These are phyloP conservation scores for Florisuga fusca DNA, from an alignment of 2,797 vertebrate genomes.

Conservation along the genomic window DNA sequence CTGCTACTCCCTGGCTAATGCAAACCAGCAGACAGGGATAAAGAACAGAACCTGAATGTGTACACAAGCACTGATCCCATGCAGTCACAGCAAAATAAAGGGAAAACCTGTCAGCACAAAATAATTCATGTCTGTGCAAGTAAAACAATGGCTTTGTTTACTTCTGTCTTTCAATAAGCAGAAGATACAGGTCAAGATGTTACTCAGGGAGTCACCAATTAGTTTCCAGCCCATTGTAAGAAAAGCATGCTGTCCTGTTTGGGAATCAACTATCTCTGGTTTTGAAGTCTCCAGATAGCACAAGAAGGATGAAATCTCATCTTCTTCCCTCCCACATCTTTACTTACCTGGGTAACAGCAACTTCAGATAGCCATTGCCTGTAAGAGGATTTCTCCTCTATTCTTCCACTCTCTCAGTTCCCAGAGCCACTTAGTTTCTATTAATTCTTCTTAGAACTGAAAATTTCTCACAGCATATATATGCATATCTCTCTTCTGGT, in stretches of 20 bases:
- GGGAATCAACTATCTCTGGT: background rate
- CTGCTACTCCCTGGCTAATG: background rate
- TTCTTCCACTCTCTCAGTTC: background rate
- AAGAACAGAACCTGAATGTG: background rate
- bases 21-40: background rate
- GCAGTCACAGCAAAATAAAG: background rate
- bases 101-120: background rate
- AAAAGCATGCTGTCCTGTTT: background rate
- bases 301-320: background rate
- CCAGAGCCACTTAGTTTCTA: background rate
- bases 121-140: background rate
- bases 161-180: background rate
- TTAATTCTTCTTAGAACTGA: background rate
- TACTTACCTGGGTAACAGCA: background rate
- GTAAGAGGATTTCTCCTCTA: background rate
- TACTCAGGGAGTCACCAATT: background rate
- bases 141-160: background rate
- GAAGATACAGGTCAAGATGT: background rate
- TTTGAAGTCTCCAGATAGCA: background rate
- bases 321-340: background rate
- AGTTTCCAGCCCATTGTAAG: accelerated
- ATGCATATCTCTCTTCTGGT: background rate
- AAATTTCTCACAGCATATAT: background rate
- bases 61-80: background rate
- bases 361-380: background rate